phyloP scores from a whole-genome alignment of 2,888 invertebrate genomes.

The Idaea biselata region DNA sequence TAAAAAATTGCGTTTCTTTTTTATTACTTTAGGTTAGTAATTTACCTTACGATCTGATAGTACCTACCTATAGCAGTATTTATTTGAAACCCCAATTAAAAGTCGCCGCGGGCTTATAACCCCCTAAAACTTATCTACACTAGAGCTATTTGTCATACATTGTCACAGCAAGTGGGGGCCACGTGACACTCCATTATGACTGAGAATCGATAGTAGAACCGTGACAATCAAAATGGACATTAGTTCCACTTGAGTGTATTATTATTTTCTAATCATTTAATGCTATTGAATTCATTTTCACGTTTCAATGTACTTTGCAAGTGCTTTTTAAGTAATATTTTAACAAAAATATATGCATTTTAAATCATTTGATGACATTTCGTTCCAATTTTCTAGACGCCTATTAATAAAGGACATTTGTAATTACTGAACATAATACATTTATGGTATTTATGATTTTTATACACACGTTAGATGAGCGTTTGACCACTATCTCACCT shows the following conservation, averaged over 20 bases:
- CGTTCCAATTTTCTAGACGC: too few species aligned
- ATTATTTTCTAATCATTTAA: constrained; percentile 25
- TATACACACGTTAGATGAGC: too few species aligned
- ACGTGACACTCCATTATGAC: constrained; percentile 19
- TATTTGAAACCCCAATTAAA: constrained; percentile 26
- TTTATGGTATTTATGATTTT: too few species aligned
- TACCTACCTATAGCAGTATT: too few species aligned
- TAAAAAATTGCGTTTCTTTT: too few species aligned
- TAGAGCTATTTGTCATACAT: constrained; percentile 54
- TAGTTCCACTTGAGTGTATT: constrained; percentile 21
- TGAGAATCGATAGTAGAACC: constrained; percentile 29
- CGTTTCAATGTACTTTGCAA: neutral
- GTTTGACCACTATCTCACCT: too few species aligned
- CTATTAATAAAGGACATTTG: too few species aligned
- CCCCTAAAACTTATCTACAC: constrained; percentile 29
- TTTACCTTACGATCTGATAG: too few species aligned
- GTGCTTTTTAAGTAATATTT: neutral
- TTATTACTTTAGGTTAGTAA: too few species aligned
- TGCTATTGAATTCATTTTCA: neutral
- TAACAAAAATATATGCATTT: too few species aligned
- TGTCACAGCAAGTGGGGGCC: constrained; percentile 54
- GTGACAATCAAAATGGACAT: constrained; percentile 26
- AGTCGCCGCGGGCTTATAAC: constrained; percentile 16
- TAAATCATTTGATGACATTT: too few species aligned
- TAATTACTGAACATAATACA: too few species aligned